Conservation (phyloP, 2,797 vertebrate genomes). For the Lateolabrax maculatus region DNA sequence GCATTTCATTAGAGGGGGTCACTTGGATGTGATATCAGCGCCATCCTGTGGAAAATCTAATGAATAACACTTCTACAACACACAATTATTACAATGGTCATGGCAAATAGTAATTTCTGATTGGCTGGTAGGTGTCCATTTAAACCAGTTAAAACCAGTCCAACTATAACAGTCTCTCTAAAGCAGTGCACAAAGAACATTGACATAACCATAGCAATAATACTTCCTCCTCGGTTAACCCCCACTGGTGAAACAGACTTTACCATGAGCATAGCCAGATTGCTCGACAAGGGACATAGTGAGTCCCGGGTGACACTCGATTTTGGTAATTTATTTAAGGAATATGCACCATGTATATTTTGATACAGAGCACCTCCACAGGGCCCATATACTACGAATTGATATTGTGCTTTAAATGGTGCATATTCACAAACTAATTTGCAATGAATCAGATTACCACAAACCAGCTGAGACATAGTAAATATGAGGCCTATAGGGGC, state of each 20-base stretch:
- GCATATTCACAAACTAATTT: not conserved
- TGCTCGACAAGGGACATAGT: not conserved
- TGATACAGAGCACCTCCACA: not conserved
- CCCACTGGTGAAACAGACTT: not conserved
- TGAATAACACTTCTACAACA: conserved; percentile 5
- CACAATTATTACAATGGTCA: not conserved
- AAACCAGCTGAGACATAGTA: not conserved
- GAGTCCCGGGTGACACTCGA: not conserved
- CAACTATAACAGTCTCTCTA: not conserved
- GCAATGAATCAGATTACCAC: not conserved
- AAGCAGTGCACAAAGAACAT: not conserved
- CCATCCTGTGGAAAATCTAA: conserved; percentile 48
- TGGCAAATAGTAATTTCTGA: not conserved
- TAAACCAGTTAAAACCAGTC: conserved; percentile 1
- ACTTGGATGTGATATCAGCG: conserved; percentile 8
- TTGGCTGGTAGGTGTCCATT: not conserved
- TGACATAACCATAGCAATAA: not conserved
- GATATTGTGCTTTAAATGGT: not conserved
- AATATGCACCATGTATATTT: not conserved
- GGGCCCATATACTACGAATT: not conserved
- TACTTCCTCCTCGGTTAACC: not conserved
- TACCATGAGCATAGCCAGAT: not conserved
- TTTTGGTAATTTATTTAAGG: not conserved
- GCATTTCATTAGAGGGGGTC: not conserved
- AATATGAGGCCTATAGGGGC: not conserved